Conservation (phyloP, 2,797 vertebrate genomes). For the Danio choprae region DNA sequence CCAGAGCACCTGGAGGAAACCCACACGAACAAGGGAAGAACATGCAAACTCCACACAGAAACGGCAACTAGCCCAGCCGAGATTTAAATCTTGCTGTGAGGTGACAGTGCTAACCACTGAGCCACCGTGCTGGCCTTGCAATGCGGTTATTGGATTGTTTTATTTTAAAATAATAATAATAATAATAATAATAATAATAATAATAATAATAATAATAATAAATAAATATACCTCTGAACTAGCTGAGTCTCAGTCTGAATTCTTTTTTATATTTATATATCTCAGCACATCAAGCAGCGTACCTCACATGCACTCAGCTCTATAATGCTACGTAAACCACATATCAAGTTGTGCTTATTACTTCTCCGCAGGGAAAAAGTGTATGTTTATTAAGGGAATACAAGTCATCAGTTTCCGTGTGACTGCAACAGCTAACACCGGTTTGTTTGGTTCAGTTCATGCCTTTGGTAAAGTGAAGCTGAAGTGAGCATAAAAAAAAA, state of each 20-base stretch:
- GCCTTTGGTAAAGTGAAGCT: background rate
- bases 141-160: background rate
- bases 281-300: background rate
- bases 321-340: constrained; percentile 7
- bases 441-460: background rate
- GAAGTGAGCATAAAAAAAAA: background rate
- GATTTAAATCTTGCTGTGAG: no score
- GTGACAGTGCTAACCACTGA: no score
- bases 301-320: background rate
- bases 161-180: constrained; percentile 4
- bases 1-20: no score
- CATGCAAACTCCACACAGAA: no score
- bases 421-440: background rate
- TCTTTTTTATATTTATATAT: no score
- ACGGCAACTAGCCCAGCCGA: no score
- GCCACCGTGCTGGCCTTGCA: no score
- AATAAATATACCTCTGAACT: background rate
- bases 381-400: constrained; percentile 10
- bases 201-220: no score
- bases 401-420: constrained; percentile 10
- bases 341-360: constrained; percentile 20
- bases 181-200: no score
- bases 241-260: constrained; percentile 35
- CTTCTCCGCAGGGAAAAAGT: background rate
- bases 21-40: no score